These are phyloP conservation scores for Lanius collurio DNA, from an alignment of 2,113 vertebrate species.

Conservation along the genomic window DNA sequence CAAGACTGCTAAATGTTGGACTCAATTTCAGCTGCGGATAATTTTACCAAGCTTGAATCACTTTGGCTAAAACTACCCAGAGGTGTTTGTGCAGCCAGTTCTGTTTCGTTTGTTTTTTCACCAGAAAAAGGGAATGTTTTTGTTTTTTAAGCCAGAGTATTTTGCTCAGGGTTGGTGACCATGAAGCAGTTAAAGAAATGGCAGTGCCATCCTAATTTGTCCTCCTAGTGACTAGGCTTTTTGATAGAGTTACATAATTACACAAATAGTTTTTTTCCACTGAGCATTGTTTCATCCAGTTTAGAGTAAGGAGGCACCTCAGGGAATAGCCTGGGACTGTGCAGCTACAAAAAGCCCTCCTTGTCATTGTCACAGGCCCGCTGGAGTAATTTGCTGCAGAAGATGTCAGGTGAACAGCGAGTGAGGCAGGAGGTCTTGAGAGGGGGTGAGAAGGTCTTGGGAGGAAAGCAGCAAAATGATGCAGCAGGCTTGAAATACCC, in stretches of 20 bases:
- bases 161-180: neutral
- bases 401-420: accelerated
- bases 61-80: neutral
- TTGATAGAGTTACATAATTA: neutral
- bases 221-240: neutral
- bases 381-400: neutral
- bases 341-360: neutral
- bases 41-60: neutral
- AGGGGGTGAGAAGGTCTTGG: neutral
- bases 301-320: neutral
- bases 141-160: neutral
- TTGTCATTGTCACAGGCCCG: neutral
- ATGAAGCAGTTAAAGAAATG: neutral
- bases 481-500: neutral
- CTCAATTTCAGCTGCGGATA: neutral
- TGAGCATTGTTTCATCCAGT: neutral
- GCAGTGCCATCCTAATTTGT: neutral
- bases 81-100: neutral
- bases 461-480: neutral
- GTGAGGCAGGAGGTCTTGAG: neutral
- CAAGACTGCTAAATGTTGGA: neutral
- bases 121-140: neutral
- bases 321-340: neutral
- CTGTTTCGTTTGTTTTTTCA: neutral
- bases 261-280: neutral